Conservation (phyloP, 1,140 invertebrate genomes). For the Trialeurodes vaporariorum region DNA sequence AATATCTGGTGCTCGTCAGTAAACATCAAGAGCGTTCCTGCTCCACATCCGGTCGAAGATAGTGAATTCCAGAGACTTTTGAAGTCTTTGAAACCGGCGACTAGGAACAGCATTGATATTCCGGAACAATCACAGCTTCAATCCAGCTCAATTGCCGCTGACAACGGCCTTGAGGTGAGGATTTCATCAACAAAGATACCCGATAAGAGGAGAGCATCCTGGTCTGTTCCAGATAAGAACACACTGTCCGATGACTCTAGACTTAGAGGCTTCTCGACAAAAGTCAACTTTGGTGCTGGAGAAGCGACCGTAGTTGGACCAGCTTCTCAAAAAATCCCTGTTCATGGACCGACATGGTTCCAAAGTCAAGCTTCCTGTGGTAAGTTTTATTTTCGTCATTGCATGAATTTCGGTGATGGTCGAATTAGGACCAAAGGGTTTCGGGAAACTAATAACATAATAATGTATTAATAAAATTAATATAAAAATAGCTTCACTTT, state of each 20-base stretch:
- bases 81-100: constrained; percentile 28
- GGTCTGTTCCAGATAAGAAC: constrained; percentile 39
- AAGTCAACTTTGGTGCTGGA: constrained; percentile 40
- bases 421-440: no score
- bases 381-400: neutral
- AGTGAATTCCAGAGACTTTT: constrained; percentile 34
- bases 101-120: neutral
- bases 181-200: constrained; percentile 21
- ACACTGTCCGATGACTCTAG: constrained; percentile 31
- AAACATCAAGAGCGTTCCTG: constrained; percentile 29
- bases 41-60: constrained; percentile 20
- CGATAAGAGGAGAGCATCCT: constrained; percentile 29
- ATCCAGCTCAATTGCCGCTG: constrained; percentile 19
- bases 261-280: constrained; percentile 40
- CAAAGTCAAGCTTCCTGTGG: neutral
- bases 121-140: neutral
- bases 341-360: constrained; percentile 4
- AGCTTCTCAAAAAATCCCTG: constrained; percentile 5
- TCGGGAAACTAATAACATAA: no score
- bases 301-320: constrained; percentile 33
- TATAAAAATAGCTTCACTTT: no score
- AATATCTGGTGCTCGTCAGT: constrained; percentile 34
- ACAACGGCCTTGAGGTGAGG: constrained; percentile 23
- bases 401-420: neutral
- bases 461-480: no score